phyloP scores from a whole-genome alignment of 2,113 vertebrate genomes.

The Platichthys flesus region DNA sequence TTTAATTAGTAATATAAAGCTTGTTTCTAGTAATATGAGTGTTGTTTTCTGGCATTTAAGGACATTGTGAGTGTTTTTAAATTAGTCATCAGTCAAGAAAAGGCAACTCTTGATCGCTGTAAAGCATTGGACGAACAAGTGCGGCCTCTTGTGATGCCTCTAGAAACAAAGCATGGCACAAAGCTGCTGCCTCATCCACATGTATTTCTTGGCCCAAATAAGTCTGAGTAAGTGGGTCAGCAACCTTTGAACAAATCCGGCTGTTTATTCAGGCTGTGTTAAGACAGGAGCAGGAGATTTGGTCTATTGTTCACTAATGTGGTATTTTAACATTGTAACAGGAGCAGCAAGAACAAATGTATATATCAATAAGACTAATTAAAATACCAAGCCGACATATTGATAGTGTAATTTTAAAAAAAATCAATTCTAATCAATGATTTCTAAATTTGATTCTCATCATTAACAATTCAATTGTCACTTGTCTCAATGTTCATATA shows the following conservation, averaged over 20 bases:
- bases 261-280: neutral
- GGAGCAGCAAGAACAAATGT: neutral
- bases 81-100: neutral
- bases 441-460: too few relatives aligned
- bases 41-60: neutral
- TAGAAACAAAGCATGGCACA: conserved; percentile 31
- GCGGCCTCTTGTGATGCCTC: conserved; percentile 53
- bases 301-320: neutral
- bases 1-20: neutral
- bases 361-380: too few relatives aligned
- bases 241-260: conserved; percentile 44
- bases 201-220: conserved; percentile 21
- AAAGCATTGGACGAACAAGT: neutral
- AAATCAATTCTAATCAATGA: neutral
- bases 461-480: too few relatives aligned
- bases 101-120: neutral
- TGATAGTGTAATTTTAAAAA: neutral
- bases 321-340: neutral
- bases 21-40: neutral
- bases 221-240: conserved; percentile 61
- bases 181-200: conserved; percentile 61
- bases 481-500: too few relatives aligned
- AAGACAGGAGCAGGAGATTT: neutral
- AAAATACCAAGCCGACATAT: neutral
- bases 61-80: neutral